Evolutionary conservation across 2,888 invertebrate species (phyloP).

Genomic region (Hanleya hanleyi): DNA sequence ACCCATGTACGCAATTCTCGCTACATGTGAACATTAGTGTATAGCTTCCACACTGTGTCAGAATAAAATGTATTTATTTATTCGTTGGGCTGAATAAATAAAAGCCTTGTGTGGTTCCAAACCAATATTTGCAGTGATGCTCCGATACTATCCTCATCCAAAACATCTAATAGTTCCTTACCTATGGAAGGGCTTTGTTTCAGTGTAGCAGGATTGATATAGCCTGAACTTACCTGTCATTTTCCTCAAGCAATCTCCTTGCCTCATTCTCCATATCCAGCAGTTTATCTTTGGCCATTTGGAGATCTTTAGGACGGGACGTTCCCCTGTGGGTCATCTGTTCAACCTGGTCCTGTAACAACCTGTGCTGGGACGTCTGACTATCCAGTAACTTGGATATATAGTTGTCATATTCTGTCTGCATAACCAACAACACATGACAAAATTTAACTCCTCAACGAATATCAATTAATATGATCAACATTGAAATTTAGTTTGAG

Average conservation of each 20-base stretch:
- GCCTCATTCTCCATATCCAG: conserved; percentile 55
- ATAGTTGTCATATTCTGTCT: conserved; percentile 71
- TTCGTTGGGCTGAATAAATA: too few species aligned
- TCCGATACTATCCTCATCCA: too few species aligned
- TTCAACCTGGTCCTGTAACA: conserved; percentile 65
- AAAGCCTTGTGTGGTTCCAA: too few species aligned
- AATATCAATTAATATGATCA: neutral
- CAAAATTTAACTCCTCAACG: neutral
- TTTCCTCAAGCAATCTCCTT: conserved; percentile 48
- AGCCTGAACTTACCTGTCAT: conserved; percentile 50
- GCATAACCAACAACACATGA: conserved; percentile 9
- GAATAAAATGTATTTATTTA: too few species aligned
- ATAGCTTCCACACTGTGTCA: too few species aligned
- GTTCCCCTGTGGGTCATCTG: conserved; percentile 61
- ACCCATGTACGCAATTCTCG: too few species aligned
- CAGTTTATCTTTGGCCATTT: conserved; percentile 51
- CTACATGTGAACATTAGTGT: too few species aligned
- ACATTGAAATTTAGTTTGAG: neutral
- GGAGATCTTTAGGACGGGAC: conserved; percentile 56
- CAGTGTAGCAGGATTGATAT: too few species aligned
- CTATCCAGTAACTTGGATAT: conserved; percentile 64
- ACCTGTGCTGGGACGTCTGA: conserved; percentile 59
- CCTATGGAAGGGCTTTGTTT: too few species aligned
- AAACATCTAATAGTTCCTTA: too few species aligned
- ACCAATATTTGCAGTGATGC: too few species aligned